Conservation (phyloP, 1,140 invertebrate species). For the Hesperophylax magnus region DNA sequence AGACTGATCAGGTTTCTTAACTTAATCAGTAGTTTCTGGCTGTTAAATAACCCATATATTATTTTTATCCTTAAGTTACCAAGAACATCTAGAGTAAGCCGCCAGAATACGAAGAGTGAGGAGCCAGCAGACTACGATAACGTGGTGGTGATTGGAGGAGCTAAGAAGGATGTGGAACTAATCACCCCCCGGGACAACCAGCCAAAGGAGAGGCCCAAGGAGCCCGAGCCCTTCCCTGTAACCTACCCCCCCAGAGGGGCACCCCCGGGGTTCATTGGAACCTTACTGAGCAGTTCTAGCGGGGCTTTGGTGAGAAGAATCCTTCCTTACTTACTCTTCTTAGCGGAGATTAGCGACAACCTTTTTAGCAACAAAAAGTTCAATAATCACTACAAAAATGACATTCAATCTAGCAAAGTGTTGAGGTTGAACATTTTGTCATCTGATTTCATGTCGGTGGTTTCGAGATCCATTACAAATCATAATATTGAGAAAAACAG, state of each 20-base stretch:
- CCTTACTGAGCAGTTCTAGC: not conserved
- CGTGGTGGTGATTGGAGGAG: conserved; percentile 10
- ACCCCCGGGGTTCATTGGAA: not conserved
- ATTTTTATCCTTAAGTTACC: not conserved
- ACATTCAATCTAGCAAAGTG: no score
- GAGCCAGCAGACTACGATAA: not conserved
- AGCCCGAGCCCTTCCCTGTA: not conserved
- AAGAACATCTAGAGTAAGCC: not conserved
- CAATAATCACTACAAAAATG: no score
- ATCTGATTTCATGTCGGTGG: no score
- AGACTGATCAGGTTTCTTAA: no score
- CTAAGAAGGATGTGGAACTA: not conserved
- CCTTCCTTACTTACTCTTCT: no score
- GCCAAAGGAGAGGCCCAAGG: not conserved
- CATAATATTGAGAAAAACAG: no score
- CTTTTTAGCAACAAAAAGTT: no score
- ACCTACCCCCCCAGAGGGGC: conserved; percentile 10
- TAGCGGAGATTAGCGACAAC: no score
- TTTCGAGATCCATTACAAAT: no score
- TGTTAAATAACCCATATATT: no score
- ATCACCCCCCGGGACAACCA: not conserved
- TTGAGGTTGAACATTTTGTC: no score
- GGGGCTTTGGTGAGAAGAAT: not conserved
- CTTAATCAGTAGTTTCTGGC: no score
- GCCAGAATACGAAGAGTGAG: not conserved